Conservation (phyloP, 2,888 invertebrate species). For the Heliconius charithonia region DNA sequence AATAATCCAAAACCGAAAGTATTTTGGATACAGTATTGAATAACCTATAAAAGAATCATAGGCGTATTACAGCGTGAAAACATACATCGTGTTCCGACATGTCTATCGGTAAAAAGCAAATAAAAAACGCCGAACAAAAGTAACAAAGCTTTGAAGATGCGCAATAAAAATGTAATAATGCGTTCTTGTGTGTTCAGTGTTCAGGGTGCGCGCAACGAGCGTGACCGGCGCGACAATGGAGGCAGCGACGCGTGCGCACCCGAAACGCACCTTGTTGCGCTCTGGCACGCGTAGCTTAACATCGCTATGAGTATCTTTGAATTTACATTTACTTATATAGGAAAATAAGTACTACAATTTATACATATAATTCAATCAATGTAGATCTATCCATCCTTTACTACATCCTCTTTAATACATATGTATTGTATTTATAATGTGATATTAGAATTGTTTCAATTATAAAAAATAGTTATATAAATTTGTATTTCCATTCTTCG, state of each 20-base stretch:
- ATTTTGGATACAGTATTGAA: conserved; percentile 43
- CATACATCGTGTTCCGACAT: conserved; percentile 75
- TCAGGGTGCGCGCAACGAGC: conserved; percentile 66
- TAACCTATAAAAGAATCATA: conserved; percentile 64
- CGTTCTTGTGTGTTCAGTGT: conserved; percentile 66
- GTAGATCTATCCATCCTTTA: background rate
- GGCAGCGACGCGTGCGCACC: conserved; percentile 73
- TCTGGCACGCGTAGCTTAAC: conserved; percentile 43
- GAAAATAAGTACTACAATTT: background rate
- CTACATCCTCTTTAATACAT: background rate
- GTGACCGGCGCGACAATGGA: conserved; percentile 76
- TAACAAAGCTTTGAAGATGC: conserved; percentile 81
- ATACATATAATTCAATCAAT: background rate
- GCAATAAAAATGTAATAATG: conserved; percentile 81
- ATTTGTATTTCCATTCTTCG: too few species aligned
- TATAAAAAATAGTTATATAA: background rate
- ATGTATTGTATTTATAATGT: background rate
- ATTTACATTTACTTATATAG: background rate
- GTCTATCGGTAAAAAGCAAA: conserved; percentile 74
- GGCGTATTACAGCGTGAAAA: conserved; percentile 77
- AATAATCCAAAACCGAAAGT: conserved; percentile 30
- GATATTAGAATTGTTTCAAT: background rate
- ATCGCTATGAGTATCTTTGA: conserved; percentile 15
- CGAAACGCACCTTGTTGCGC: conserved; percentile 66
- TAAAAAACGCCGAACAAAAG: conserved; percentile 70